Percentiles rank a stretch among this genome's conserved stretches.
These are phyloP conservation scores for Peromyscus maniculatus DNA, from an alignment of 2,113 vertebrate genomes.

Conservation along the genomic window DNA sequence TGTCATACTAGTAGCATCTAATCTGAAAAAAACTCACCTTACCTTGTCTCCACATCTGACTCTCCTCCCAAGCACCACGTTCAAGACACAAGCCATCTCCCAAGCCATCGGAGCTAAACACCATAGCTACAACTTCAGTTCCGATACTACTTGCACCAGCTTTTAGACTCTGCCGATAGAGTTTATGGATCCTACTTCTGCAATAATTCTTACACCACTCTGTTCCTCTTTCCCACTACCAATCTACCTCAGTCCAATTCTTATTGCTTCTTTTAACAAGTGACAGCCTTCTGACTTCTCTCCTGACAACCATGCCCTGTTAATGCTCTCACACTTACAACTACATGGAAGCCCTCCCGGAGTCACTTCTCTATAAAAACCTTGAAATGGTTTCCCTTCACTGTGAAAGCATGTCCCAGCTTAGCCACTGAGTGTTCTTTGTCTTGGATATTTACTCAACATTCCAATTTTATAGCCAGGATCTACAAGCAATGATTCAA, in stretches of 20 bases:
- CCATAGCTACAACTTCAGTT: background rate
- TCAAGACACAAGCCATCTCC: background rate
- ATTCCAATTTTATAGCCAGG: background rate
- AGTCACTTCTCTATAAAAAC: background rate
- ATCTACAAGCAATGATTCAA: background rate
- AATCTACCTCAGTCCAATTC: background rate
- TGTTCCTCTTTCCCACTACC: background rate
- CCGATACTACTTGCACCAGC: background rate
- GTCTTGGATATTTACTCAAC: background rate
- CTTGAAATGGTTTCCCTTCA: background rate
- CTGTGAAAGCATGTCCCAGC: background rate
- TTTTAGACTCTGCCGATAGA: too few relatives aligned
- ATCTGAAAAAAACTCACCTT: background rate
- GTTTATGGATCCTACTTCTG: background rate
- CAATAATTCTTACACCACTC: background rate
- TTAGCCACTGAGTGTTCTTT: background rate
- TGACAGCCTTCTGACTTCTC: background rate
- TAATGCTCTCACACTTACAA: background rate
- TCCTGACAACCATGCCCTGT: background rate
- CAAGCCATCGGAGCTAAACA: background rate
- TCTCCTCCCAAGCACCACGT: background rate
- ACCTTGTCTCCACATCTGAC: background rate
- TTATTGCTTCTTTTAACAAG: too few relatives aligned
- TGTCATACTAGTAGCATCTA: background rate
- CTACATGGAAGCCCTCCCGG: background rate